phyloP scores from a whole-genome alignment of 2,113 vertebrate species.

The Dermatemys mawii region DNA sequence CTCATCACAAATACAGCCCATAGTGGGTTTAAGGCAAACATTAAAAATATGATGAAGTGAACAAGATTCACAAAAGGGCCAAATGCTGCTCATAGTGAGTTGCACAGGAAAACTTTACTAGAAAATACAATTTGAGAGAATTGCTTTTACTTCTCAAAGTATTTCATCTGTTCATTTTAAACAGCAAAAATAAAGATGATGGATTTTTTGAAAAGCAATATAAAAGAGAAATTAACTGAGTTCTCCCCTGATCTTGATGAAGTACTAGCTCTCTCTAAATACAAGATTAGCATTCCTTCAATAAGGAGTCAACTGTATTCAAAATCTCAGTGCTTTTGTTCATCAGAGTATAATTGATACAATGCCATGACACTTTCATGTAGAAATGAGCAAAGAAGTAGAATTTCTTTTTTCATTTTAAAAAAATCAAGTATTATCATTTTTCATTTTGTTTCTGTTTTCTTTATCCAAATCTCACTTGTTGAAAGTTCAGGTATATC shows the following conservation, averaged over 20 bases:
- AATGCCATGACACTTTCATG: neutral
- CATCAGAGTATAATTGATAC: neutral
- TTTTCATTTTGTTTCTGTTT: neutral
- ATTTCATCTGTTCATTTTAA: neutral
- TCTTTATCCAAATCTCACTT: neutral
- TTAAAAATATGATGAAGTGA: neutral
- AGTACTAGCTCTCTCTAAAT: neutral
- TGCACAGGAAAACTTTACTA: neutral
- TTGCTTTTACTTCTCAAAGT: neutral
- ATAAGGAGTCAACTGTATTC: neutral
- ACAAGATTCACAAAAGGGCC: neutral
- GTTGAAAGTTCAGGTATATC: neutral
- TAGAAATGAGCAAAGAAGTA: neutral
- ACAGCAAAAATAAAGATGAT: neutral
- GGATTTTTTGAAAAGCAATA: neutral
- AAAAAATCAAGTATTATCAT: neutral
- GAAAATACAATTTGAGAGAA: rapidly evolving
- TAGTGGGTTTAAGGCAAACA: neutral
- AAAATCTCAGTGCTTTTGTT: rapidly evolving
- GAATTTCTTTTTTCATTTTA: neutral
- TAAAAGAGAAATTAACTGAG: neutral
- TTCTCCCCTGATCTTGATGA: neutral
- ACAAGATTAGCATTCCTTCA: neutral
- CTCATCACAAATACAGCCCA: neutral
- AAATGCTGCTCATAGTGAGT: neutral